Conservation (phyloP, 2,113 vertebrate genomes). For the Malurus melanocephalus region DNA sequence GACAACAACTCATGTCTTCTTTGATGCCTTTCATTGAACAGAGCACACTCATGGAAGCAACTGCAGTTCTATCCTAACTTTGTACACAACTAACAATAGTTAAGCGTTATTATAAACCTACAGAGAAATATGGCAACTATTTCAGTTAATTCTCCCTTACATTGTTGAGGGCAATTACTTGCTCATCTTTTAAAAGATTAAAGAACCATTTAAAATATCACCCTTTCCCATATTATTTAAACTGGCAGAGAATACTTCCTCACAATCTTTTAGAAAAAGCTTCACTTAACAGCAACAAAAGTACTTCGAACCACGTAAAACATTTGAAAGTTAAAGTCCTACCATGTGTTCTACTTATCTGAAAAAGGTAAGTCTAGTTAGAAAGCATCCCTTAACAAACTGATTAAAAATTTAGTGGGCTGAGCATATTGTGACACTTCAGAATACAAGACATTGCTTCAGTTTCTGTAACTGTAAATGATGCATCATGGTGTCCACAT, state of each 20-base stretch:
- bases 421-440: not conserved
- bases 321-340: not conserved
- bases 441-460: not conserved
- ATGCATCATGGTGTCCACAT: not conserved
- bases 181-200: not conserved
- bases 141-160: not conserved
- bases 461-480: not conserved
- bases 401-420: not conserved
- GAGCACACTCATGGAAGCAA: not conserved
- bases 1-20: conserved; percentile 6
- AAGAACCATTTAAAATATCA: not conserved
- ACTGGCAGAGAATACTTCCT: not conserved
- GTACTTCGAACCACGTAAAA: not conserved
- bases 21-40: conserved; percentile 39
- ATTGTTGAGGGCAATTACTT: not conserved
- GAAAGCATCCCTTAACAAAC: not conserved
- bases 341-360: not conserved
- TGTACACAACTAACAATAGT: not conserved
- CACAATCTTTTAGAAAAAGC: not conserved
- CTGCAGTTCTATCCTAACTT: not conserved
- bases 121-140: conserved; percentile 17
- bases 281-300: not conserved
- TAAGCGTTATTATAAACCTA: conserved; percentile 3
- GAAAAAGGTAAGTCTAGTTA: not conserved
- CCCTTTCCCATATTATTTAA: not conserved